Base-by-base conservation (phyloP, 2,888 invertebrate species). In the Drosophila mettleri region DNA sequence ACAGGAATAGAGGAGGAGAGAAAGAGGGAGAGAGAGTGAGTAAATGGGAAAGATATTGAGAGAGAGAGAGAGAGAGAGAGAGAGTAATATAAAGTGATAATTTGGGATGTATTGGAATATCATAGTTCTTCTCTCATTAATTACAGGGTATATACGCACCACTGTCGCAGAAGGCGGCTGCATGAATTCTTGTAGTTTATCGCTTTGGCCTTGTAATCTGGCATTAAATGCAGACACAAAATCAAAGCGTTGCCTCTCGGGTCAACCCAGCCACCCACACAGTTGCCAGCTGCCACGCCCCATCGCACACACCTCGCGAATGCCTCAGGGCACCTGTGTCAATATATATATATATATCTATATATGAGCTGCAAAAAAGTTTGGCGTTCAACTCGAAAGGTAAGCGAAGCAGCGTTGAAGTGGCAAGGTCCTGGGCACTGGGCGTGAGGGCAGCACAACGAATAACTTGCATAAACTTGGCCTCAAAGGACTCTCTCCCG, bases 401-500 rank as follows among this genome's bases (percentile, higher is more conserved):
- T 57, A 58, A 60, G 43, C 54, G 62, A 18, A 27, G 43, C 46
- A 58, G 57, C 45, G 65, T 38, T 39, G 39, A 53, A 46, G 46
- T 49, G 34, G 52, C 29, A 27, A 45, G 43, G 43, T 45, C 16
- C 43, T 16, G 43, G 16, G 43, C 24, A 9, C 24, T 2, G 16
- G 33, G 14, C 8, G 54, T 24, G 24, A 10, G 31, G 55, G 34
- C 51, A 18, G 22, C 34, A 62, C 76, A 60, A 54, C 60, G 39
- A 83, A 86, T 86, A 82, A 80, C 86, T 83, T 80, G 86, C 86
- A 80, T 83, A 78, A 86, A 78, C 83, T 86, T 86, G 80, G 61
- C 61, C 83, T 83, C 82, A 83, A 83, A 82, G 83, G 82, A 86
- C 69, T 53, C 64, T 24, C 60, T 38, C 66, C 59, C 68, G 59